Percentiles rank a stretch among this genome's conserved stretches.
Evolutionary conservation across 2,797 vertebrate species (phyloP).

Genomic region (Halcyon leucocephala): DNA sequence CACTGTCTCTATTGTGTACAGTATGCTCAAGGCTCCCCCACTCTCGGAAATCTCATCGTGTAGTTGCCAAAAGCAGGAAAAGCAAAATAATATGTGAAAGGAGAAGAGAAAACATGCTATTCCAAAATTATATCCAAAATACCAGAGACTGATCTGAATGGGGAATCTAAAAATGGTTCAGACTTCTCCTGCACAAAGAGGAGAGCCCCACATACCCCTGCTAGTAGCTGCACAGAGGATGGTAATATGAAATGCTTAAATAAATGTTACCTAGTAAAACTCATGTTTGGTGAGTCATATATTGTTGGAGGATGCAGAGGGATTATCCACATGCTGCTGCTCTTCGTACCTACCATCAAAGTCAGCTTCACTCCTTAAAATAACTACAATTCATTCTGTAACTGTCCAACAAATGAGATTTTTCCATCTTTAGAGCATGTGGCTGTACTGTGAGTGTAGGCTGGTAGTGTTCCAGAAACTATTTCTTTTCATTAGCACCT

Average conservation of each 20-base stretch:
- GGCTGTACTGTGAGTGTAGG: not conserved
- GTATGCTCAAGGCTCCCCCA: not conserved
- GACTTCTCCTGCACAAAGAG: not conserved
- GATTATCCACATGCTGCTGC: not conserved
- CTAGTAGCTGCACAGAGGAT: not conserved
- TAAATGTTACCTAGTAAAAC: not conserved
- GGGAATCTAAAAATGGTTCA: not conserved
- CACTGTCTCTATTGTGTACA: not conserved
- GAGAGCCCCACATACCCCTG: not conserved
- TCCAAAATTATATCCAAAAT: not conserved
- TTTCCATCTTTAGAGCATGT: not conserved
- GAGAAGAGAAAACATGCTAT: not conserved
- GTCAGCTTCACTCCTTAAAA: not conserved
- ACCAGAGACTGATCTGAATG: not conserved
- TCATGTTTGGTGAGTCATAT: not conserved
- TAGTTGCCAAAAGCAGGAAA: not conserved
- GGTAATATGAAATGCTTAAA: not conserved
- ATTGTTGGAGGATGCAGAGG: not conserved
- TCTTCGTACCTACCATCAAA: not conserved
- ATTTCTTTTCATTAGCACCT: not conserved
- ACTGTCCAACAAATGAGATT: not conserved
- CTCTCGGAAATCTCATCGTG: not conserved
- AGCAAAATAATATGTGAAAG: not conserved
- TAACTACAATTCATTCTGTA: not conserved
- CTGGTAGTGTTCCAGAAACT: not conserved